A percentile compares a stretch with the other conserved stretches of the same genome.
Conservation (phyloP, 1,140 invertebrate genomes). For the Saxidomus purpurata region DNA sequence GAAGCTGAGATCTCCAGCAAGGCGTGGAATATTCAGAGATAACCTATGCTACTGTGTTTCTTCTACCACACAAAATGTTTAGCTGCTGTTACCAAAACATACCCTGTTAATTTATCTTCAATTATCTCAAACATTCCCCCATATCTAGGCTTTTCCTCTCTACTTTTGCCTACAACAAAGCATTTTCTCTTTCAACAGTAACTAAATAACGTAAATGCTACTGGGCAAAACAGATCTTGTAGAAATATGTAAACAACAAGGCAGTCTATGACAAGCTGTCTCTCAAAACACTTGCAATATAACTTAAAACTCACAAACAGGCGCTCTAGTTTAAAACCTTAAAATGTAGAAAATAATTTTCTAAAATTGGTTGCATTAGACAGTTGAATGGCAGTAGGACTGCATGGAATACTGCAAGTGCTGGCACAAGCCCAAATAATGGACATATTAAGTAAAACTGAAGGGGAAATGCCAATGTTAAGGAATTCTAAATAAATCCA, state of each 20-base stretch:
- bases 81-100: slow-evolving; percentile 15
- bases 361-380: no score
- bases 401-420: no score
- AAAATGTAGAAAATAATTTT: no score
- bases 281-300: no score
- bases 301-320: no score
- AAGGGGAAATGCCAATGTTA: no score
- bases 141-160: slow-evolving; percentile 7
- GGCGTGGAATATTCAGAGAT: not conserved
- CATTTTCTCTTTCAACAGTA: slow-evolving; percentile 31
- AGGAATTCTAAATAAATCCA: no score
- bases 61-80: slow-evolving; percentile 1
- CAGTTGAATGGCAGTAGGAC: no score
- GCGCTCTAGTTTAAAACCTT: no score
- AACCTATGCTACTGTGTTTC: not conserved
- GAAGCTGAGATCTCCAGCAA: not conserved
- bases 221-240: not conserved
- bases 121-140: slow-evolving; percentile 21
- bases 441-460: no score
- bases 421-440: no score
- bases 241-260: not conserved
- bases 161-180: not conserved
- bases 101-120: slow-evolving; percentile 8
- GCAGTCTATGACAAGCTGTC: no score
- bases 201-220: not conserved